Evolutionary conservation across 2,797 vertebrate species (phyloP).

Genomic region (Holocentrus rufus): DNA sequence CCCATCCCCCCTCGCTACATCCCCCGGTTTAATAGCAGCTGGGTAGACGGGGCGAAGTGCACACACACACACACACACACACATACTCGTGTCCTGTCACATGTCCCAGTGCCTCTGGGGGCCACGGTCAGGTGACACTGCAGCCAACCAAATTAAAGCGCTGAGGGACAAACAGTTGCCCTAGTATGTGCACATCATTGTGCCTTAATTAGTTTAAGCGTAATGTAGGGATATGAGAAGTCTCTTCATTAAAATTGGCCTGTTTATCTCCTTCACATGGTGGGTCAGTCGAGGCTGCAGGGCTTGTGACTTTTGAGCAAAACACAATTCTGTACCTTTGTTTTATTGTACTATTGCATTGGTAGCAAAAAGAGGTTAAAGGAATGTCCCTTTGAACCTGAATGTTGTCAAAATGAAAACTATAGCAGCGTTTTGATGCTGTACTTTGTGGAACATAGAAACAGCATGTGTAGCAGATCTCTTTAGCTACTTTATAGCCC

Average conservation of each 20-base stretch:
- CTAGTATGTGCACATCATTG: conserved; percentile 44
- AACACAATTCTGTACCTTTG: conserved; percentile 1
- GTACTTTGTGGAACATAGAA: neutral
- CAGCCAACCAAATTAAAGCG: conserved; percentile 62
- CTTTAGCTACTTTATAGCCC: neutral
- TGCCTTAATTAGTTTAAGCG: conserved; percentile 62
- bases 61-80: conserved; percentile 30
- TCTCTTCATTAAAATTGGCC: conserved; percentile 31
- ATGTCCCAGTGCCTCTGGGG: conserved; percentile 62
- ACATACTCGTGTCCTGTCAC: conserved; percentile 52
- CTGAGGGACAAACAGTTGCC: conserved; percentile 38
- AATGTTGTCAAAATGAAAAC: neutral
- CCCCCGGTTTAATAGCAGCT: conserved; percentile 63
- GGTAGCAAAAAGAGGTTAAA: neutral
- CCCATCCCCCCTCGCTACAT: conserved; percentile 41
- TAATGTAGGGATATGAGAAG: conserved; percentile 40
- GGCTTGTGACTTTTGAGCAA: conserved; percentile 25
- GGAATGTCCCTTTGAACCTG: neutral
- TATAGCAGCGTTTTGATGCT: neutral
- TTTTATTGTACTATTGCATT: neutral
- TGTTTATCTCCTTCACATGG: conserved; percentile 5
- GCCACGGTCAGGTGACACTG: conserved; percentile 70
- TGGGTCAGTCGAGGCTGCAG: conserved; percentile 49
- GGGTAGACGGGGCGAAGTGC: conserved; percentile 54
- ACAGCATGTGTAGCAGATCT: neutral